Evolutionary conservation across 2,113 vertebrate species (phyloP).

Genomic region (Rhegmatorhina hoffmannsi): DNA sequence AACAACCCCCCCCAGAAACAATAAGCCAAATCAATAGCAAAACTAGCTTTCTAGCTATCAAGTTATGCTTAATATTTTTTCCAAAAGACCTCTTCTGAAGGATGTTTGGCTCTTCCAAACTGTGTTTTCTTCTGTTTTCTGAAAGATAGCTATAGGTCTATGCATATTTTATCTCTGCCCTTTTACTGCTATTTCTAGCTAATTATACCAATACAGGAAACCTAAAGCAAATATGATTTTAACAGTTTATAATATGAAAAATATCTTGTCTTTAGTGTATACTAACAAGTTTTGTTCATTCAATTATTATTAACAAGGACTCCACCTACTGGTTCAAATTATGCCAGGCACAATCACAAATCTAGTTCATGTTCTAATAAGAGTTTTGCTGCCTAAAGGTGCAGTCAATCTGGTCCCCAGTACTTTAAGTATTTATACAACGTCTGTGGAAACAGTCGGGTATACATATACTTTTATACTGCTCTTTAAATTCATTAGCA

Average conservation of each 20-base stretch:
- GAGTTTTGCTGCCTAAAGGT: slow-evolving; percentile 19
- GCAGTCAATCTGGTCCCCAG: not conserved
- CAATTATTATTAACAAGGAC: slow-evolving; percentile 85
- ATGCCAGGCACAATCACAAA: slow-evolving; percentile 60
- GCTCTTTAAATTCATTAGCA: not conserved
- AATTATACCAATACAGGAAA: slow-evolving; percentile 75
- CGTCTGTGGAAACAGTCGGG: not conserved
- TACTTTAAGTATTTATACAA: not conserved
- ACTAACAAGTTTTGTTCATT: slow-evolving; percentile 67
- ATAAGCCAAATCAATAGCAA: not conserved
- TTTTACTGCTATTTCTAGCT: slow-evolving; percentile 69
- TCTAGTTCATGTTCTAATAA: not conserved
- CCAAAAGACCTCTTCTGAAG: slow-evolving; percentile 36
- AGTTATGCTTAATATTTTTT: slow-evolving; percentile 31
- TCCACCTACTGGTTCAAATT: slow-evolving; percentile 85
- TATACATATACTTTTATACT: not conserved
- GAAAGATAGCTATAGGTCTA: slow-evolving; percentile 46
- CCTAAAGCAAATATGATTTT: slow-evolving; percentile 76
- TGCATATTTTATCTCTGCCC: slow-evolving; percentile 60
- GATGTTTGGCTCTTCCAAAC: slow-evolving; percentile 51
- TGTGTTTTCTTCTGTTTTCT: slow-evolving; percentile 68
- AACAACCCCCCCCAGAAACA: not conserved
- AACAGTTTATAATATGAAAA: slow-evolving; percentile 77
- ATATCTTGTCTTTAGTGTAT: slow-evolving; percentile 64
- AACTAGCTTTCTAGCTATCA: not conserved